phyloP scores from a whole-genome alignment of 2,797 vertebrate species.

The Danio jaintianensis region DNA sequence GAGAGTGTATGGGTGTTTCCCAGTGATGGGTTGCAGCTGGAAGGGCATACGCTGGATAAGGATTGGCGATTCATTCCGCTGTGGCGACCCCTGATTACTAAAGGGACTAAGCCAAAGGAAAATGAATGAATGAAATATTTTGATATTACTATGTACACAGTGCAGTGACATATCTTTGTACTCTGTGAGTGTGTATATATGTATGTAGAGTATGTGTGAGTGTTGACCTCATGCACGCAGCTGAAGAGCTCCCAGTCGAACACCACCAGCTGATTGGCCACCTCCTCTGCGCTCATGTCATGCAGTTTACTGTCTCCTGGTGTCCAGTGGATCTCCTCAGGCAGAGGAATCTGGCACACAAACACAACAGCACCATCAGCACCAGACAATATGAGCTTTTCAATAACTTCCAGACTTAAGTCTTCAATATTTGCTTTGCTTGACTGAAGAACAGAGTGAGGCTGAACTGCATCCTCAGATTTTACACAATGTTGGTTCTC shows the following conservation, averaged over 20 bases:
- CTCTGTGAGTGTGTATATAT: not conserved
- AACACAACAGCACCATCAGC: not conserved
- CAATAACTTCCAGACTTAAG: not conserved
- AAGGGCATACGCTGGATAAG: no score
- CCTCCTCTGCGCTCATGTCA: conserved; percentile 90
- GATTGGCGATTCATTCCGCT: no score
- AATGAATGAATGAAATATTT: no score
- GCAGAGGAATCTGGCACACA: conserved; percentile 84
- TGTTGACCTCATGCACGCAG: conserved; percentile 91
- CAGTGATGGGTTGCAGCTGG: no score
- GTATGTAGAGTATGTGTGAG: no score
- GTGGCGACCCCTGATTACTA: no score
- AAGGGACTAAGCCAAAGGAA: no score
- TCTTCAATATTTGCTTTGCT: not conserved
- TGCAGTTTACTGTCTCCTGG: conserved; percentile 94
- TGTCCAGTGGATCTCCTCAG: conserved; percentile 93
- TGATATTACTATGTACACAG: not conserved
- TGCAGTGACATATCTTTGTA: not conserved
- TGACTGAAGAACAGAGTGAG: not conserved
- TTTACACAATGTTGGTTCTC: not conserved
- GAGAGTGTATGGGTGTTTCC: no score
- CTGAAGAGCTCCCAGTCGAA: conserved; percentile 98
- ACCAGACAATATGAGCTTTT: conserved; percentile 3
- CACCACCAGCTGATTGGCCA: conserved; percentile 91
- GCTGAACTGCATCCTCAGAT: not conserved